These are phyloP conservation scores for Leptopilina clavipes DNA, from an alignment of 1,140 invertebrate genomes.

Conservation along the genomic window DNA sequence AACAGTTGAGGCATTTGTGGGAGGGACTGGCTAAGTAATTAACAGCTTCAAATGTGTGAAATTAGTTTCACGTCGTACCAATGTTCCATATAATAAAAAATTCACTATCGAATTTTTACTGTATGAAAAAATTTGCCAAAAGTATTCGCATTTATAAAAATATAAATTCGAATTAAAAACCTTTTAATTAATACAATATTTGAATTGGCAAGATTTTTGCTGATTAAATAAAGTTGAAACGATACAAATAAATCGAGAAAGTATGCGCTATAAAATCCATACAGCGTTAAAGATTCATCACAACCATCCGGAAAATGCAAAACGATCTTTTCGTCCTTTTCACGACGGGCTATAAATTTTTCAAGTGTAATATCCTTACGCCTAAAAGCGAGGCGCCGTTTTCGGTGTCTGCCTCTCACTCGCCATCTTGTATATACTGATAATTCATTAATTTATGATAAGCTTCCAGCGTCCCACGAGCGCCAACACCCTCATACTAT, in stretches of 20 bases:
- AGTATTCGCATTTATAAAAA: too few relatives aligned
- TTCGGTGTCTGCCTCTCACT: slow-evolving; percentile 51
- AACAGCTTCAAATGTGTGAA: slow-evolving; percentile 28
- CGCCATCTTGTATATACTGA: slow-evolving; percentile 41
- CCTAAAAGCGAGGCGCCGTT: slow-evolving; percentile 50
- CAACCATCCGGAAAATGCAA: slow-evolving; percentile 47
- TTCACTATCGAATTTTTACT: neutral
- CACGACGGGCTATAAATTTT: slow-evolving; percentile 56
- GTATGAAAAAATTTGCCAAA: too few relatives aligned
- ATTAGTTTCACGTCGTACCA: neutral
- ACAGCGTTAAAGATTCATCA: slow-evolving; percentile 33
- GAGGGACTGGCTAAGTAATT: slow-evolving; percentile 15
- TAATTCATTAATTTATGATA: slow-evolving; percentile 68
- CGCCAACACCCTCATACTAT: slow-evolving; percentile 58
- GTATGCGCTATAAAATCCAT: slow-evolving; percentile 18
- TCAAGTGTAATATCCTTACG: slow-evolving; percentile 55
- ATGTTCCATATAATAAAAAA: neutral
- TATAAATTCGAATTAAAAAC: too few relatives aligned
- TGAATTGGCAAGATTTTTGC: neutral
- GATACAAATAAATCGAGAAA: slow-evolving; percentile 7
- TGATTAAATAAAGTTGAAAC: slow-evolving; percentile 29
- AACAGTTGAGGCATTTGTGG: slow-evolving; percentile 9
- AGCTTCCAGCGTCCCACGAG: slow-evolving; percentile 59
- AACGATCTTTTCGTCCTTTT: slow-evolving; percentile 56
- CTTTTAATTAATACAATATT: too few relatives aligned